phyloP scores from a whole-genome alignment of 2,888 invertebrate genomes.

The Asteroscopus sphinx region DNA sequence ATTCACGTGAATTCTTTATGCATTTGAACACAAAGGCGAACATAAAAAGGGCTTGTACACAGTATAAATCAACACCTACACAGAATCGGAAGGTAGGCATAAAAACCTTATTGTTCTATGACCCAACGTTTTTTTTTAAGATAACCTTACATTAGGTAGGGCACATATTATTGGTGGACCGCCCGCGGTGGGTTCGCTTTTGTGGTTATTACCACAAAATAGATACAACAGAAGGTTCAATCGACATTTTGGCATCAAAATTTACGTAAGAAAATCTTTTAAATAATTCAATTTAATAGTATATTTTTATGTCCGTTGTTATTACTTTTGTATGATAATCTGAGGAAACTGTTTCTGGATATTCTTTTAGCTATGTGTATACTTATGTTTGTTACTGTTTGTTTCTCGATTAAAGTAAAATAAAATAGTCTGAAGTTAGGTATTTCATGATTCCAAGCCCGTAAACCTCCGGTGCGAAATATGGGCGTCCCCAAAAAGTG shows the following conservation, averaged over 20 bases:
- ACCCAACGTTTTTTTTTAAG: slow-evolving; percentile 58
- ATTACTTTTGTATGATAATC: too few relatives aligned
- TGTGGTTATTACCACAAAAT: slow-evolving; percentile 19
- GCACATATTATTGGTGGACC: slow-evolving; percentile 55
- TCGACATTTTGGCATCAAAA: background rate
- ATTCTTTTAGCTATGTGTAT: too few relatives aligned
- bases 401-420: too few relatives aligned
- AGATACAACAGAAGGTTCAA: slow-evolving; percentile 1
- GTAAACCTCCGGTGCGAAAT: too few relatives aligned
- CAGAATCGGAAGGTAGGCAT: slow-evolving; percentile 41
- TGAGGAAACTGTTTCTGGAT: too few relatives aligned
- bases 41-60: slow-evolving; percentile 21
- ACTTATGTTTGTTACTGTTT: too few relatives aligned
- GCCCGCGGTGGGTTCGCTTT: slow-evolving; percentile 50
- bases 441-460: too few relatives aligned
- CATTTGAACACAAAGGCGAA: slow-evolving; percentile 30
- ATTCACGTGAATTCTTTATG: slow-evolving; percentile 30
- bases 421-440: too few relatives aligned
- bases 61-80: slow-evolving; percentile 72
- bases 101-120: slow-evolving; percentile 65
- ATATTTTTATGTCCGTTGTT: too few relatives aligned
- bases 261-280: too few relatives aligned
- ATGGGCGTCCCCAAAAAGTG: too few relatives aligned
- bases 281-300: too few relatives aligned
- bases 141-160: slow-evolving; percentile 63